Evolutionary conservation across 1,140 invertebrate genomes (phyloP), one percentile per base, ranked within the genome.

Genomic region (Nymphalis io): DNA sequence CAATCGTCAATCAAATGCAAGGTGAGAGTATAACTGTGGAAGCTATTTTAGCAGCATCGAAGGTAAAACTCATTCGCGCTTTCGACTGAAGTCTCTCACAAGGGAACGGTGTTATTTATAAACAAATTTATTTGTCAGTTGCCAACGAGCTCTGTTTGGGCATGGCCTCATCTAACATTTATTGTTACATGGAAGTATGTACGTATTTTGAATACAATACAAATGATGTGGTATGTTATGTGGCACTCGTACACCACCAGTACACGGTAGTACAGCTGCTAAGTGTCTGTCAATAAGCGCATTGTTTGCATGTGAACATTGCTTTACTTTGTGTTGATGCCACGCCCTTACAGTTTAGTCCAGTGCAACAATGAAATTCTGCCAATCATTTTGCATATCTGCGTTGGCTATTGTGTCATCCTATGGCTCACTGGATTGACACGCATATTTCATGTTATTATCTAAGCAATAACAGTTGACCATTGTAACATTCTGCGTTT

Each of bases 1-100:
- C 87, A 85, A 91, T 91, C 88, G 85, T 91, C 88, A 91, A 91
- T 91, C 88, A 91, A 91, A 89, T 75, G 84, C 89, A 90, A 90
- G 88, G 89, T 86, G 85, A 91, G 85, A 89, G 88, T 89, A 78
- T 86, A 85, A 90, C 87, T 85, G 81, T 73, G 80, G 75, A 68
- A 81, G 84, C 89, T 91, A 90, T 91, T 91, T 91, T 91, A 88
- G 87, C 83, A 84, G 84, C 83, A 84, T 84, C 85, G 89, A 91
- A 91, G 89, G 89, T 89, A 91, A 91, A 85, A 89, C 79, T 84
- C 82, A 89, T 90, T 87, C 80, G 80, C 83, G 85, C 87, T 90
- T 91, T 91, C 89, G 74, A 83, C 82, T 87, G 84, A 83, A 88
- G 75, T 86, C 87, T 88, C 89, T 78, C 85, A 80, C 88, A 89